Base-by-base conservation (phyloP, 2,888 invertebrate species). In the Diarsia dahlii region DNA sequence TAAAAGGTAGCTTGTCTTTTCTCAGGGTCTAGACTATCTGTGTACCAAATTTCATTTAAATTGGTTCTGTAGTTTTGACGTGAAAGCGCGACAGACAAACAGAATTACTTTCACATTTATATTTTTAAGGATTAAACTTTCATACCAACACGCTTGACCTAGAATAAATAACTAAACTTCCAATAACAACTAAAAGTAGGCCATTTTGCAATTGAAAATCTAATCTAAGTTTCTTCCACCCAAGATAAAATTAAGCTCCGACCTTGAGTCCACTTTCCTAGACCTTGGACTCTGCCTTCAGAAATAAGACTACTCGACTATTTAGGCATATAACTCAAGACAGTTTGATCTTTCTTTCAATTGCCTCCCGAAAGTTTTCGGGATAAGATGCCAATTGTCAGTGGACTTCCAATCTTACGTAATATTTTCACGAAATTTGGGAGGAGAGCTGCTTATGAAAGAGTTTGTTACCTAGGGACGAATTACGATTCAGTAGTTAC, bases 271-370 rank as follows among this genome's bases (percentile, higher is more conserved):
- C 0, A 3, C 8, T 18, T 45, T 69, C 15, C 39, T 3, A 15
- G 48, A 60, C 15, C 58, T 60, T 60, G 60, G 50, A 9, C 23
- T 39, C 2, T 34, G 15, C 3, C 50, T 18, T 13, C 20, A 60
- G 28, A n/a, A 23, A 39, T 39, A 13, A 46, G 62, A 4, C 64
- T 46, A 12, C 54, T 74, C 18, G n/a, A 9, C 18, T 28, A 52
- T 28, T 60, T 34, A 69, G 58, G 28, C 39, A 39, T 20, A 62
- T 62, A 71, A 78, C 23, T 78, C 8, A 62, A 62, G 52, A 39
- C 39, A 58, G 39, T 56, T n/a, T 62, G 62, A 78, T 62, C 71
- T 76, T 76, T 79, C 71, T 79, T 54, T 71, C 71, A 63, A 76
- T 63, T 54, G 76, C 8, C 54, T 71, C 62, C 62, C 13, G 34